Base-by-base conservation (phyloP, 2,797 vertebrate genomes). In the Sebastes wilsoni region DNA sequence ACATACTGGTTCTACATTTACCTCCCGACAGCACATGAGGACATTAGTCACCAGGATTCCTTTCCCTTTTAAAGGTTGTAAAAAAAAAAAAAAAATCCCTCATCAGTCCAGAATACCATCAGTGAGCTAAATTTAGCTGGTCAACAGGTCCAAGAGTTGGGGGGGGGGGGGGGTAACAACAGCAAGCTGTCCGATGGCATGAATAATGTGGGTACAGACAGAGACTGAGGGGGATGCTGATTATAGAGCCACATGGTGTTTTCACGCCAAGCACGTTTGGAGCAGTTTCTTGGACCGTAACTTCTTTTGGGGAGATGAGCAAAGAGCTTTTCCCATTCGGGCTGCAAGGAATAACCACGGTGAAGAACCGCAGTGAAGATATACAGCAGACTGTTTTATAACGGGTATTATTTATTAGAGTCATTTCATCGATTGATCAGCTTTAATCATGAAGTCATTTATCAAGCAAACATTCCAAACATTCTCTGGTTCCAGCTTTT, bases 1-100 rank as follows among this genome's bases (percentile, higher is more conserved):
- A 94, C 92, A 88, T 80, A 84, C 88, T 82, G 78, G 54, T 90
- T 87, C 89, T 77, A 70, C 89, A 86, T 94, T 89, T 84, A 90
- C 91, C 90, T 92, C 83, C 46, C 27, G 42, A 28, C 80, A 92
- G 78, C 22, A 28, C 75, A 55, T 6, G 10, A n/a, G 60, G 81
- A 75, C 74, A 80, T 93, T 90, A 92, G 86, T 94, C 93, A 92
- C 87, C 56, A 60, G 46, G 68, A 92, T 92, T 92, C 90, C 88
- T 94, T 95, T 92, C 87, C 86, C 86, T 85, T 93, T 89, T 93
- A 91, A 91, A 95, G 87, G 85, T 82, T 86, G 62, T 56, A 72
- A 74, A 87, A 81, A 84, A 66, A 87, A 89, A 52, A 72, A 72
- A 87, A 80, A 87, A 89, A 80, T 59, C 68, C 82, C 36, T 79